Conservation (phyloP, 2,797 vertebrate species). For the Spondyliosoma cantharus region DNA sequence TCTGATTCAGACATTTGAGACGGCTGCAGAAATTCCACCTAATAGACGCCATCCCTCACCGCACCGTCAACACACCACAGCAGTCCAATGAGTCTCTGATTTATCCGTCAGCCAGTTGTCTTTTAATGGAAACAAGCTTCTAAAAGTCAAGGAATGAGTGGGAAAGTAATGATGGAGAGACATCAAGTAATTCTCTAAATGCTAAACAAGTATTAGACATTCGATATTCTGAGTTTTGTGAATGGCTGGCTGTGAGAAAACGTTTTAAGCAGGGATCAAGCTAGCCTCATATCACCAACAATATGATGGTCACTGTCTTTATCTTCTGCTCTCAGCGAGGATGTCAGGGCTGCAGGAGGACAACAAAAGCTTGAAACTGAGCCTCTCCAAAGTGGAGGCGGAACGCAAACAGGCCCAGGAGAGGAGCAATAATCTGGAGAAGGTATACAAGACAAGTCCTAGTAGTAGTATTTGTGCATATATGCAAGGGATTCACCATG, state of each 20-base stretch:
- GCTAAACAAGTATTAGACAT: background rate
- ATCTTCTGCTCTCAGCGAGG: constrained; percentile 82
- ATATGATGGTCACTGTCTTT: constrained; percentile 17
- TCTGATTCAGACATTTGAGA: constrained; percentile 12
- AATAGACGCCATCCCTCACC: constrained; percentile 15
- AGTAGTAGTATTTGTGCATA: background rate
- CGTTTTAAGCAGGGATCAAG: background rate
- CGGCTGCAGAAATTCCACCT: background rate
- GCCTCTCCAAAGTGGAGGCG: constrained; percentile 90
- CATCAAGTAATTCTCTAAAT: background rate
- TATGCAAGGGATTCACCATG: background rate
- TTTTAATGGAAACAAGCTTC: constrained; percentile 23
- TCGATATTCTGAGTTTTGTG: background rate
- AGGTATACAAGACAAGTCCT: constrained; percentile 81
- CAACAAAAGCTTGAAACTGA: constrained; percentile 91
- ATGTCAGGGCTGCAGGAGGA: constrained; percentile 94
- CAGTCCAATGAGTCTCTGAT: constrained; percentile 27
- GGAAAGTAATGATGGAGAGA: background rate
- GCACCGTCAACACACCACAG: constrained; percentile 8
- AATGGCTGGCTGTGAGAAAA: constrained; percentile 6
- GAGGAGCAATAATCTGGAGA: constrained; percentile 94
- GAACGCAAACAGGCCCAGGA: constrained; percentile 96
- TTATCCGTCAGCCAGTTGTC: constrained; percentile 18
- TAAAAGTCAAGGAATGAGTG: background rate
- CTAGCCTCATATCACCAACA: background rate